These are phyloP conservation scores for Gopherus evgoodei DNA, from an alignment of 2,113 vertebrate genomes.

Conservation along the genomic window DNA sequence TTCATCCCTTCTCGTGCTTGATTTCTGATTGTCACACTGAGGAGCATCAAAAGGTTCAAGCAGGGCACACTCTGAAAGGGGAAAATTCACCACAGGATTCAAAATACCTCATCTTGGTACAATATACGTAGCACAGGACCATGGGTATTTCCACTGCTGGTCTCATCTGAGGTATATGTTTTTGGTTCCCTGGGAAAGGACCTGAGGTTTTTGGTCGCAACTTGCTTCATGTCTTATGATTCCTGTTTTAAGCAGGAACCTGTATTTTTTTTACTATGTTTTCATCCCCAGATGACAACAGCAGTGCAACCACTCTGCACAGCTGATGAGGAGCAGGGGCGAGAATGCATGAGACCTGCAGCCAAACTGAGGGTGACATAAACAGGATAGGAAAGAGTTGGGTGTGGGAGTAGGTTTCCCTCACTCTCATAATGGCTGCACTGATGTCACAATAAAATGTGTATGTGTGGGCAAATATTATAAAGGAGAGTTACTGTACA, in stretches of 20 bases:
- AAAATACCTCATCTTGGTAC: background rate
- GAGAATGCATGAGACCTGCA: background rate
- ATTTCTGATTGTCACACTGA: background rate
- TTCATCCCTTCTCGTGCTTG: background rate
- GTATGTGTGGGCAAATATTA: accelerated
- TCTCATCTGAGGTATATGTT: background rate
- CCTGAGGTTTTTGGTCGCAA: background rate
- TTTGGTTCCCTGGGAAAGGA: background rate
- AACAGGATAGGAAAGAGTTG: background rate
- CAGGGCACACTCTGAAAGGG: background rate
- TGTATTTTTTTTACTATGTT: accelerated
- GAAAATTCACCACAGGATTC: background rate
- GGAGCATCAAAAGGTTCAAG: background rate
- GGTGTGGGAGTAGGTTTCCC: too few species aligned
- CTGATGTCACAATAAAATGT: background rate
- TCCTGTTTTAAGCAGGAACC: background rate
- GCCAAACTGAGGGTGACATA: background rate
- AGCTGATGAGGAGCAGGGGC: background rate
- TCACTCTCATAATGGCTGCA: background rate
- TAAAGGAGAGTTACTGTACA: background rate
- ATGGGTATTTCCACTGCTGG: background rate
- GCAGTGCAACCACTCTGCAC: background rate
- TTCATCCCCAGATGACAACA: background rate
- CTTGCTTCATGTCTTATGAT: background rate
- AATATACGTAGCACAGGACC: background rate